A percentile compares a stretch with the other conserved stretches of the same genome.
Evolutionary conservation across 2,113 vertebrate species (phyloP).

Genomic region (Haliaeetus leucogaster): DNA sequence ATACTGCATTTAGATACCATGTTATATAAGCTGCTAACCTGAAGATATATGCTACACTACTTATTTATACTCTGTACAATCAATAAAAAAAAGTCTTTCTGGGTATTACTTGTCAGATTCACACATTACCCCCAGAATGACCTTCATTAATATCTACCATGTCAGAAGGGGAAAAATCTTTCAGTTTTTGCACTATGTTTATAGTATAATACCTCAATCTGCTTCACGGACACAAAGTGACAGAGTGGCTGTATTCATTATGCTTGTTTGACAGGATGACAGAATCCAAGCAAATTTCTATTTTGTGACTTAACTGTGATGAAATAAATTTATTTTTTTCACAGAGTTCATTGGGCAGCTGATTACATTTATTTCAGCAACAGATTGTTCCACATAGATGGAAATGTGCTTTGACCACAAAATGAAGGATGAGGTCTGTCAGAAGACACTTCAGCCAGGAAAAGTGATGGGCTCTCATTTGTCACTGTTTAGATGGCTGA

Average conservation of each 20-base stretch:
- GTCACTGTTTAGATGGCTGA: neutral
- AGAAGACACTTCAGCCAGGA: neutral
- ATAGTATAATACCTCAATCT: neutral
- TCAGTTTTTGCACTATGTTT: neutral
- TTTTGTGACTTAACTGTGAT: neutral
- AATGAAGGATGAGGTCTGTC: neutral
- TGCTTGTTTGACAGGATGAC: neutral
- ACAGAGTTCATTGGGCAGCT: neutral
- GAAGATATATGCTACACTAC: neutral
- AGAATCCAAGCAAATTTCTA: neutral
- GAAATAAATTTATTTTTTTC: conserved; percentile 23
- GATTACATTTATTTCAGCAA: neutral
- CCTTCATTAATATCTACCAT: neutral
- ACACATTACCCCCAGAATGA: neutral
- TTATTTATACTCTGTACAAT: neutral
- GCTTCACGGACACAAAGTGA: neutral
- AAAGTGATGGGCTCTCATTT: neutral
- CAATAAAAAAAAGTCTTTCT: neutral
- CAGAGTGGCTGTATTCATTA: neutral
- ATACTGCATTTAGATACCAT: neutral
- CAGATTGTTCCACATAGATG: neutral
- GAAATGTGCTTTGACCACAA: neutral
- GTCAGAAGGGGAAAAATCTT: neutral
- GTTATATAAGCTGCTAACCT: neutral
- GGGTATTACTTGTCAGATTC: neutral